Percentiles rank a stretch among this genome's conserved stretches.
Conservation (phyloP, 2,797 vertebrate species). For the Pygocentrus nattereri region DNA sequence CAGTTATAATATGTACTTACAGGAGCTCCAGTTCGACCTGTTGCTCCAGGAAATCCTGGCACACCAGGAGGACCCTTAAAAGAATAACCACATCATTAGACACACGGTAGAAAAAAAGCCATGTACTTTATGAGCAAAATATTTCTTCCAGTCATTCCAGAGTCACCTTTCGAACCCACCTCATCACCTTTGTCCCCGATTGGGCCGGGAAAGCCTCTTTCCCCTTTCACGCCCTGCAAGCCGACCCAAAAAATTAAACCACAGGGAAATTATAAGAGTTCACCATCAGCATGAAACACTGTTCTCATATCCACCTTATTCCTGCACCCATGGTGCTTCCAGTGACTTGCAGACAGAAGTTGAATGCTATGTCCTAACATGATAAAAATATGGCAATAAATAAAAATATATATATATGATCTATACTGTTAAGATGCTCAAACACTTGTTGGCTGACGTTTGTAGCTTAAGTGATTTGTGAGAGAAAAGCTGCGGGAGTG, state of each 20-base stretch:
- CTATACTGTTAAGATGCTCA: too few relatives aligned
- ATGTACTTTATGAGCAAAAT: not conserved
- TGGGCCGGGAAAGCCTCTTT: conserved; percentile 92
- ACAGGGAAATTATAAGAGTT: not conserved
- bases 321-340: too few relatives aligned
- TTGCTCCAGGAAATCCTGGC: conserved; percentile 86
- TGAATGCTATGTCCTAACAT: too few relatives aligned
- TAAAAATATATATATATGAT: too few relatives aligned
- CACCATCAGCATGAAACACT: not conserved
- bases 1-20: conserved; percentile 75
- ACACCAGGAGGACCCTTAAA: conserved; percentile 86
- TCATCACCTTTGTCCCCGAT: conserved; percentile 93
- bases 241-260: conserved; percentile 58
- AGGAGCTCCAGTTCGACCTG: conserved; percentile 84
- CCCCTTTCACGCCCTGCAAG: conserved; percentile 92
- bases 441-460: too few relatives aligned
- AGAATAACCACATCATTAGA: conserved; percentile 11
- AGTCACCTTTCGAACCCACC: conserved; percentile 76
- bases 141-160: not conserved
- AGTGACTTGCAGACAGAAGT: too few relatives aligned
- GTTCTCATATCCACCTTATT: not conserved
- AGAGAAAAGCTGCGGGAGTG: too few relatives aligned
- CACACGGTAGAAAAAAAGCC: not conserved
- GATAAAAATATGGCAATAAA: too few relatives aligned
- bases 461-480: too few relatives aligned